phyloP scores from a whole-genome alignment of 37 sponge, comb jelly and placozoan species.

The Spongia lamella region DNA sequence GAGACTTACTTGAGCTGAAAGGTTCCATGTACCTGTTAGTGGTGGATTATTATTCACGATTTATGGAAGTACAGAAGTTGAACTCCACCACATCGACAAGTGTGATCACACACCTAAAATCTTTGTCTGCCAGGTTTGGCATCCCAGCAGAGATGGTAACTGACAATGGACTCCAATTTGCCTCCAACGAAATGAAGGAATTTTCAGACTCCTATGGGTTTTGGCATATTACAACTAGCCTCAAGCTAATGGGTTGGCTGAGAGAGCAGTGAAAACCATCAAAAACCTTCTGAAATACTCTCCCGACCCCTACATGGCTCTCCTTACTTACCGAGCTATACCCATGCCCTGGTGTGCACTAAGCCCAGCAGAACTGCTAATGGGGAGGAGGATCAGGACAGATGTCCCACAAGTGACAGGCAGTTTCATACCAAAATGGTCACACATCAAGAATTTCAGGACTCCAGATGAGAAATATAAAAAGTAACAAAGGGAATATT shows the following conservation, averaged over 20 bases:
- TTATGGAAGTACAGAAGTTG: constrained; percentile 6
- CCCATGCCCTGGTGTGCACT: not conserved
- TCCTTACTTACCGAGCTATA: not conserved
- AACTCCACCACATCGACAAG: constrained; percentile 11
- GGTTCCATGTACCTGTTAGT: constrained; percentile 1
- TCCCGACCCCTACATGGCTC: not conserved
- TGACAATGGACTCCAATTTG: not conserved
- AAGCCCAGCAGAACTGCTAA: constrained; percentile 4
- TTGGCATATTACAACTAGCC: not conserved
- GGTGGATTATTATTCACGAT: constrained; percentile 2
- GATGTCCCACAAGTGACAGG: not conserved
- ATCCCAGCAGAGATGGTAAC: constrained; percentile 1
- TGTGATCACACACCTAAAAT: constrained; percentile 11
- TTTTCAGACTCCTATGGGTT: constrained; percentile 9
- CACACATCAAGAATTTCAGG: no score
- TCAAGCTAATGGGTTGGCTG: not conserved
- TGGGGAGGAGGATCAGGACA: constrained; percentile 8
- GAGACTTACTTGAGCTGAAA: not conserved
- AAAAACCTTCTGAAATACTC: not conserved
- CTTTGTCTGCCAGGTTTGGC: constrained; percentile 15
- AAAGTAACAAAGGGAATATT: not conserved
- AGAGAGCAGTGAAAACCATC: not conserved
- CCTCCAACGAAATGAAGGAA: not conserved
- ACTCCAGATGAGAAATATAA: no score
- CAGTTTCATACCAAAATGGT: not conserved